Percentiles rank a stretch among this genome's conserved stretches.
Evolutionary conservation across 2,888 invertebrate genomes (phyloP).

Genomic region (Tetranychus piercei): DNA sequence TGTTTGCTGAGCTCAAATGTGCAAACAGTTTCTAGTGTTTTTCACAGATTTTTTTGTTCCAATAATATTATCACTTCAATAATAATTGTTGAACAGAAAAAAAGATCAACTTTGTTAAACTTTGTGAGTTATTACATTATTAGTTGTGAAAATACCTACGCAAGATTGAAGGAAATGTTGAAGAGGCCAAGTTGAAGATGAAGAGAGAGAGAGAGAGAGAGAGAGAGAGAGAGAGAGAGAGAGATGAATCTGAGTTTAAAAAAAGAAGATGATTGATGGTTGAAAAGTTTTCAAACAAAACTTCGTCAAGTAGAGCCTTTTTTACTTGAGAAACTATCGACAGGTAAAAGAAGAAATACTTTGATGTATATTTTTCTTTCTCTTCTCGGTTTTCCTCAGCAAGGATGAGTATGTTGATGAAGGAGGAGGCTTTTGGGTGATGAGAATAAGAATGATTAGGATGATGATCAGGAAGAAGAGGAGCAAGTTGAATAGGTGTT

Average conservation of each 20-base stretch:
- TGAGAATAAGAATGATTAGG: neutral
- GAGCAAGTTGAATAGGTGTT: neutral
- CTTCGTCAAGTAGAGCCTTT: neutral
- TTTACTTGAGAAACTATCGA: neutral
- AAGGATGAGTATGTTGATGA: neutral
- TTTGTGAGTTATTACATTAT: neutral
- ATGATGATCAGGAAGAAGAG: neutral
- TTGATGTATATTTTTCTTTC: too few relatives aligned
- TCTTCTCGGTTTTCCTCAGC: neutral
- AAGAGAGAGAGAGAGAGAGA: too few relatives aligned
- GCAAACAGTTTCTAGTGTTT: too few relatives aligned
- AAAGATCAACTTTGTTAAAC: neutral
- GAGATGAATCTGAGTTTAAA: neutral
- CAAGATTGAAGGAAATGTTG: neutral
- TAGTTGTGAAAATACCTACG: constrained; percentile 1
- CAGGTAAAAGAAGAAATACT: neutral
- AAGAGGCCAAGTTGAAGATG: neutral
- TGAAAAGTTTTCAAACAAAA: constrained; percentile 1
- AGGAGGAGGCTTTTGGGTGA: neutral
- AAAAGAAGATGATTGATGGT: neutral
- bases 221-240: neutral
- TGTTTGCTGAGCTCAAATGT: too few relatives aligned
- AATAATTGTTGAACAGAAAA: neutral
- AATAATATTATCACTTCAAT: too few relatives aligned
- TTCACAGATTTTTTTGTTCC: too few relatives aligned